Conservation (phyloP, 2,888 invertebrate genomes). For the Buathra laborator region DNA sequence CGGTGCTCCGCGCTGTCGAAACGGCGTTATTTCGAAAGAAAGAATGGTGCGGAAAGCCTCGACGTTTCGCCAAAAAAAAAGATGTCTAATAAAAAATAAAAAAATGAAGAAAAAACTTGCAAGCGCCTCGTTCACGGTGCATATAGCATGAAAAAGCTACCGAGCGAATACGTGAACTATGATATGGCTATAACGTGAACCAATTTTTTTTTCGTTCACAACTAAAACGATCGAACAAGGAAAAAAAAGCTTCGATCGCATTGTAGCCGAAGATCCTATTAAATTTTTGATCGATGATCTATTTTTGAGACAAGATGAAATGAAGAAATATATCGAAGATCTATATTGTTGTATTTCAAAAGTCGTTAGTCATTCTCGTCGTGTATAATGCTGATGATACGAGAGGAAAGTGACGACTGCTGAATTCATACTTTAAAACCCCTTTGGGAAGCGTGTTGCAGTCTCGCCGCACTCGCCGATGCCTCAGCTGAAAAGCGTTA, state of each 20-base stretch:
- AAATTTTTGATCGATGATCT: constrained; percentile 23
- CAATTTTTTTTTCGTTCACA: neutral
- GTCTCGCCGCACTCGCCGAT: constrained; percentile 15
- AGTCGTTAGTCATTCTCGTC: constrained; percentile 62
- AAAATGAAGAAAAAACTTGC: neutral
- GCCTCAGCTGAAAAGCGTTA: constrained; percentile 56
- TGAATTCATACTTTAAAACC: constrained; percentile 48
- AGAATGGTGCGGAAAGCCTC: neutral
- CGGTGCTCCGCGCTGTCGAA: neutral
- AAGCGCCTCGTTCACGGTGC: neutral
- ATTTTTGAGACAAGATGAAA: constrained; percentile 43
- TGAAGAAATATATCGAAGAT: constrained; percentile 13
- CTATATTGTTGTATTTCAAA: constrained; percentile 39
- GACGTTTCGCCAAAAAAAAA: neutral
- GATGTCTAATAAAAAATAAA: neutral
- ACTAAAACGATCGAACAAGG: neutral
- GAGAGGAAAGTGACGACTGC: constrained; percentile 51
- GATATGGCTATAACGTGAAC: neutral
- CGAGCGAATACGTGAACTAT: neutral
- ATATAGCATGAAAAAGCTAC: neutral
- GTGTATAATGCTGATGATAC: constrained; percentile 24
- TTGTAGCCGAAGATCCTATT: neutral
- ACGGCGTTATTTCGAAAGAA: neutral
- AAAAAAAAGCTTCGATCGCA: neutral
- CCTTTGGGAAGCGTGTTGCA: constrained; percentile 42